Evolutionary conservation across 1,140 invertebrate species (phyloP), one percentile per base, ranked within the genome.

Genomic region (Rhysida immarginata): DNA sequence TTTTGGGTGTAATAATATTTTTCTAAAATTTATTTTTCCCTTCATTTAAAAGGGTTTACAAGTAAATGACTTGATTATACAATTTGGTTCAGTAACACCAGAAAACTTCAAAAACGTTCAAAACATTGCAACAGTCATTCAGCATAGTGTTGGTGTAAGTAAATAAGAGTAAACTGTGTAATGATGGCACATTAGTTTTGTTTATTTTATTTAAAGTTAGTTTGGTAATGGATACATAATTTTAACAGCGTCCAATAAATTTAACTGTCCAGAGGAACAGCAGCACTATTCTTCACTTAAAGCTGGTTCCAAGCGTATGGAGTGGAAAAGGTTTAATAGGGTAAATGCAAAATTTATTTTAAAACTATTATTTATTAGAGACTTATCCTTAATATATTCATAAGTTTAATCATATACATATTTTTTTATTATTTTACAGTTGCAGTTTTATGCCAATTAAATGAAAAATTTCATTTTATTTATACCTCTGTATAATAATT

Each of bases 1-100:
- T n/a, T n/a, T n/a, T n/a, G n/a, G n/a, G n/a, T n/a, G n/a, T n/a
- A n/a, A n/a, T n/a, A n/a, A n/a, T n/a, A n/a, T n/a, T n/a, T n/a
- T n/a, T n/a, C n/a, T n/a, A n/a, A 56, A 54, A 54, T 55, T 64
- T 49, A 26, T 58, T 62, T 63, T 63, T 59, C 62, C n/a, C 49
- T 44, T 55, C 60, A 60, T 60, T 75, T 61, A 74, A 44, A 64
- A 90, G 87, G 87, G 87, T n/a, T 69, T 93, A 2, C 67, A 75
- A 62, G 75, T 78, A 24, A 78, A 80, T 43, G 90, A 93, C 73
- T 68, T 79, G 41, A 73, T 94, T 2, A 60, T 87, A 1, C 75
- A 85, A 62, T 91, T 94, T 77, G 90, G 89, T n/a, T 86, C 86
- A 0, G 69, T 92, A 1, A 83, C 81, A 60, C 66, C 68, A 21